These are phyloP conservation scores for Cygnus olor DNA, from an alignment of 2,797 vertebrate species.

Conservation along the genomic window DNA sequence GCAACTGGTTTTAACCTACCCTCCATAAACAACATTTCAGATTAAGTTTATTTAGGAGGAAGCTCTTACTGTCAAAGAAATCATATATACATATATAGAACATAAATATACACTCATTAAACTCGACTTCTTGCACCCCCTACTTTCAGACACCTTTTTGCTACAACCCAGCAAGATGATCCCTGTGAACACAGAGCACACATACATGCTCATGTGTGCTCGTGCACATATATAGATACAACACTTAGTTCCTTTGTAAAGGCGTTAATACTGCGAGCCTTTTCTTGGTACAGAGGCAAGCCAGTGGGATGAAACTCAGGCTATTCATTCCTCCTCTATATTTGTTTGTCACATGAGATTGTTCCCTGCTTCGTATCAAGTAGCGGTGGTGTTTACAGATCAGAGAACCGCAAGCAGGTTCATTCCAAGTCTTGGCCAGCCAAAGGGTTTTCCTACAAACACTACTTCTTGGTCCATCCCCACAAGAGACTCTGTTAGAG, in stretches of 20 bases:
- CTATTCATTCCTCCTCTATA: background rate
- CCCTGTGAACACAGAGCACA: background rate
- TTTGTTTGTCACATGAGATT: background rate
- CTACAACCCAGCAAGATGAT: background rate
- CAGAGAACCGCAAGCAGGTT: background rate
- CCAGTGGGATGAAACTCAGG: background rate
- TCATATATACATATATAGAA: too few species aligned
- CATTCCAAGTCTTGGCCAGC: background rate
- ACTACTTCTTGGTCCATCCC: background rate
- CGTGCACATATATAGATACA: background rate
- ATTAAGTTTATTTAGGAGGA: background rate
- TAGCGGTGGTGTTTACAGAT: background rate
- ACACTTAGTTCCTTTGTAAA: background rate
- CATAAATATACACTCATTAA: background rate
- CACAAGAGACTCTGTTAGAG: background rate
- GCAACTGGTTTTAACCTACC: background rate
- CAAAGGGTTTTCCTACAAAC: background rate
- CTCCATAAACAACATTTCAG: background rate
- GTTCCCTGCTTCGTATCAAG: background rate
- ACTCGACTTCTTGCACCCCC: background rate
- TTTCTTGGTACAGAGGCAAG: background rate
- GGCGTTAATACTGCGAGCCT: background rate
- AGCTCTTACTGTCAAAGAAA: background rate
- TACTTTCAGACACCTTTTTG: background rate
- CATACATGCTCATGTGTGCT: accelerated